phyloP scores from a whole-genome alignment of 1,140 invertebrate species.

The Diabrotica virgifera region DNA sequence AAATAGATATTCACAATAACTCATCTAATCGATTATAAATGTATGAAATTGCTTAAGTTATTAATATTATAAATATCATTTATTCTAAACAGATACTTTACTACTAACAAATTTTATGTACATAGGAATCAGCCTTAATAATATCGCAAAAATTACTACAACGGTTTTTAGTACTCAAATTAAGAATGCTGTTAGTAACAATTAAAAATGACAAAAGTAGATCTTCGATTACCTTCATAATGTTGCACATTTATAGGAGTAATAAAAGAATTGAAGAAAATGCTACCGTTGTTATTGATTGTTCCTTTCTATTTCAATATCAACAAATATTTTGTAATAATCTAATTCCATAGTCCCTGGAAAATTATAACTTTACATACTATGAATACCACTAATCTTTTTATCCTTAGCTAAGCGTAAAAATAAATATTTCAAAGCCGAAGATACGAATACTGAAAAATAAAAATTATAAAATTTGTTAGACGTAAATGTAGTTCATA shows the following conservation, averaged over 20 bases:
- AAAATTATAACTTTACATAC: too few relatives aligned
- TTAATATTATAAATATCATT: slow-evolving; percentile 10
- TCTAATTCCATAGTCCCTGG: too few relatives aligned
- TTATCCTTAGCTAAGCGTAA: too few relatives aligned
- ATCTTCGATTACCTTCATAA: neutral
- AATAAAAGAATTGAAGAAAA: neutral
- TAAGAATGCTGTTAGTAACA: neutral
- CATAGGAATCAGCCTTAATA: neutral
- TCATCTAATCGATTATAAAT: slow-evolving; percentile 21
- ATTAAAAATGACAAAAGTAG: neutral
- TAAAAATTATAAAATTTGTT: slow-evolving; percentile 17
- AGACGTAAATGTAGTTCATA: slow-evolving; percentile 9
- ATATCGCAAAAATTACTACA: neutral
- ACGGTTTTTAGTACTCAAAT: neutral
- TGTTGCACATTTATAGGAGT: neutral
- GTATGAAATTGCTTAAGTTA: slow-evolving; percentile 29
- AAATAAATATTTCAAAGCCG: neutral
- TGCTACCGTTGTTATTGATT: neutral
- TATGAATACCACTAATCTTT: too few relatives aligned
- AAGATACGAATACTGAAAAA: neutral
- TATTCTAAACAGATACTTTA: slow-evolving; percentile 8
- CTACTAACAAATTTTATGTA: slow-evolving; percentile 18
- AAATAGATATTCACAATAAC: too few relatives aligned
- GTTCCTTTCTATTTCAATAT: neutral
- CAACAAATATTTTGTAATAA: too few relatives aligned